phyloP scores from a whole-genome alignment of 2,888 invertebrate species.

The Drosophila maculinotata region DNA sequence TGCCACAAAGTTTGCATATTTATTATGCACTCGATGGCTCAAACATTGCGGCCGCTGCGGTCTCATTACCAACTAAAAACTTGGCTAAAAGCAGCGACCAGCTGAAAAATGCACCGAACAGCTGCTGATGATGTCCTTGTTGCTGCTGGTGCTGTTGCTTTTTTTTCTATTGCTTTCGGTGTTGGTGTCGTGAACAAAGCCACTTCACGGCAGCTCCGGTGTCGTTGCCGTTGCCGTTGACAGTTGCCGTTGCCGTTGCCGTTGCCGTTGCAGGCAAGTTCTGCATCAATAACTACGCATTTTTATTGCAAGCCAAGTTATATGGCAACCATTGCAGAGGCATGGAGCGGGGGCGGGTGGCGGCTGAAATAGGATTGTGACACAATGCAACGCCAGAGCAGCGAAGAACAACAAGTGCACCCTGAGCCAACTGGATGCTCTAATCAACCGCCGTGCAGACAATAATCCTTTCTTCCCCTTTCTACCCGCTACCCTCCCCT shows the following conservation, averaged over 20 bases:
- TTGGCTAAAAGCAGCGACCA: conserved; percentile 49
- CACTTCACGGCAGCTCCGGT: conserved; percentile 4
- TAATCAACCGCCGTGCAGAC: conserved; percentile 49
- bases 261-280: conserved; percentile 28
- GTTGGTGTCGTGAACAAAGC: conserved; percentile 21
- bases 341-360: background rate
- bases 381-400: conserved; percentile 3
- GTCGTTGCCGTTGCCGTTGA: conserved; percentile 1
- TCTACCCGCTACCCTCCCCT: background rate
- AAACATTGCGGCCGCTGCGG: conserved; percentile 60
- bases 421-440: conserved; percentile 25
- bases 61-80: conserved; percentile 54
- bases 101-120: conserved; percentile 38
- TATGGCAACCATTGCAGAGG: too few species aligned
- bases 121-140: conserved; percentile 26
- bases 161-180: too few species aligned
- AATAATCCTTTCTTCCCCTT: background rate
- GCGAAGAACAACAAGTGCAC: conserved; percentile 8
- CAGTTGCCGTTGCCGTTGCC: conserved; percentile 10
- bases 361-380: background rate
- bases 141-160: conserved; percentile 5
- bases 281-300: conserved; percentile 59
- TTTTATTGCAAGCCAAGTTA: conserved; percentile 64
- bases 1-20: conserved; percentile 71
- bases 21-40: conserved; percentile 66